A percentile compares a stretch with the other conserved stretches of the same genome.
These are phyloP conservation scores for Drosophila falleni DNA, from an alignment of 2,888 invertebrate species.

Conservation along the genomic window DNA sequence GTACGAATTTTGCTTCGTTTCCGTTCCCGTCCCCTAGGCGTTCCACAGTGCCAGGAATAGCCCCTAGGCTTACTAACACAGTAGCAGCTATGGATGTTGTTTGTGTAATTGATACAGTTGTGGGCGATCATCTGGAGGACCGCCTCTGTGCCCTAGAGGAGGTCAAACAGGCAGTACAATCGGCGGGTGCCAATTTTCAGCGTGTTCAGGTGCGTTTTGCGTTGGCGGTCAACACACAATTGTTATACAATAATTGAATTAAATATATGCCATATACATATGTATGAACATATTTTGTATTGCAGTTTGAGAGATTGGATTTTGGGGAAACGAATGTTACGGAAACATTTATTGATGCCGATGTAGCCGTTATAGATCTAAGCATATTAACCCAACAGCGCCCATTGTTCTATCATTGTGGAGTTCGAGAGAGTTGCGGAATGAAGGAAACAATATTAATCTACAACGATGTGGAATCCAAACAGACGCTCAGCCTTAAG, in stretches of 20 bases:
- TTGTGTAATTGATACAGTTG: slow-evolving; percentile 92
- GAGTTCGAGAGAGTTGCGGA: slow-evolving; percentile 98
- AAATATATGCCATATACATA: not conserved
- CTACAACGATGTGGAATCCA: slow-evolving; percentile 95
- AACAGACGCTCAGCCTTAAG: slow-evolving; percentile 94
- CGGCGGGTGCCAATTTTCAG: slow-evolving; percentile 92
- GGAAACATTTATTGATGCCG: slow-evolving; percentile 99
- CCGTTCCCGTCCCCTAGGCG: slow-evolving; percentile 35
- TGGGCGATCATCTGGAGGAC: slow-evolving; percentile 90
- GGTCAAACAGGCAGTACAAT: slow-evolving; percentile 91
- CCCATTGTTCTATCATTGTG: slow-evolving; percentile 97
- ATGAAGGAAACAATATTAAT: slow-evolving; percentile 97
- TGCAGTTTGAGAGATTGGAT: slow-evolving; percentile 97
- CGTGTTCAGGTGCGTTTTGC: slow-evolving; percentile 90
- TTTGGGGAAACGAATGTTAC: slow-evolving; percentile 98
- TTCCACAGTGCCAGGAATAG: slow-evolving; percentile 62
- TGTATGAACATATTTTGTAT: slow-evolving; percentile 14
- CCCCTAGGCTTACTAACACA: slow-evolving; percentile 29
- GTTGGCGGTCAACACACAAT: slow-evolving; percentile 25
- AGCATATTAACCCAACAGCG: slow-evolving; percentile 96
- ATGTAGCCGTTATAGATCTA: slow-evolving; percentile 98
- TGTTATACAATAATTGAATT: slow-evolving; percentile 58
- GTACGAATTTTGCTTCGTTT: slow-evolving; percentile 33
- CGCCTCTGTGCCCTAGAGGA: slow-evolving; percentile 94
- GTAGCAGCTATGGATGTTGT: slow-evolving; percentile 91